Evolutionary conservation across 2,888 invertebrate species (phyloP).

Genomic region (Campaea margaritaria): DNA sequence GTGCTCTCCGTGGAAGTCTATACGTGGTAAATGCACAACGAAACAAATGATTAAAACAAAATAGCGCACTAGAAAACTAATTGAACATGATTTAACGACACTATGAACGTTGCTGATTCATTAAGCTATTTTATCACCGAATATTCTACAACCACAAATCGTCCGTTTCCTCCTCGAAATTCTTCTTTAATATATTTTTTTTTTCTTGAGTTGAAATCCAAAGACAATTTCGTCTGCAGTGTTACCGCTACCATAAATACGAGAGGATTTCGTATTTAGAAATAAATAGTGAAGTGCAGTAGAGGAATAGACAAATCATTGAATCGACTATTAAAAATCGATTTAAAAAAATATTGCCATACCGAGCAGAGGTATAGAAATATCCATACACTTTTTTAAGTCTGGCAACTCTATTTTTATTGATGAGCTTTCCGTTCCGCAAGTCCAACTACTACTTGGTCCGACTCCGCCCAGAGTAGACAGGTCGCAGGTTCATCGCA

Average conservation of each 20-base stretch:
- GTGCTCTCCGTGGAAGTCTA: constrained; percentile 67
- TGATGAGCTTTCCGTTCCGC: constrained; percentile 43
- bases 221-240: constrained; percentile 47
- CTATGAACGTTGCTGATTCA: constrained; percentile 72
- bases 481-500: no score
- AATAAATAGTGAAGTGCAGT: not conserved
- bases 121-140: constrained; percentile 70
- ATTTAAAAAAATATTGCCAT: constrained; percentile 38
- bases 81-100: constrained; percentile 76
- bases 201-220: constrained; percentile 44
- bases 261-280: not conserved
- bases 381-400: constrained; percentile 34
- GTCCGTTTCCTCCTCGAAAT: constrained; percentile 70
- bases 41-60: constrained; percentile 78
- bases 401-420: constrained; percentile 45
- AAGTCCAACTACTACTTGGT: constrained; percentile 14
- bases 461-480: no score
- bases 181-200: constrained; percentile 59
- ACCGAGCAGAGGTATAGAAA: not conserved
- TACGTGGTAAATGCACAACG: constrained; percentile 74
- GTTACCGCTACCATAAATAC: no score
- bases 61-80: constrained; percentile 68
- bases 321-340: not conserved
- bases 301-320: no score
- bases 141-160: constrained; percentile 70